Base-by-base conservation (phyloP, 2,113 vertebrate genomes). In the Anthoscopus minutus region DNA sequence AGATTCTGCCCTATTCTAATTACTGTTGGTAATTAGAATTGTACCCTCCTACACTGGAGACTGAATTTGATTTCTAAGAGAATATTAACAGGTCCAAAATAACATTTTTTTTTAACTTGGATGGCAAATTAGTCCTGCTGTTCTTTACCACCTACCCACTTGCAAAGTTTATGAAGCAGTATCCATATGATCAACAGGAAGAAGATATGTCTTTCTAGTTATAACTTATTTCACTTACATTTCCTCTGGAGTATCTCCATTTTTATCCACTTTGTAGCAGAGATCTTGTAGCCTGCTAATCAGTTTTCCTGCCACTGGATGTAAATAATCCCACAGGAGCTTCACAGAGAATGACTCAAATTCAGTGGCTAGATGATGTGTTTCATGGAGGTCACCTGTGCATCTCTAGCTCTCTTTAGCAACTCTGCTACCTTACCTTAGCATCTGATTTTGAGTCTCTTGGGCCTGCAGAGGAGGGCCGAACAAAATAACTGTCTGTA, bases 401-500 rank as follows among this genome's bases (percentile, higher is more conserved):
- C 47, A 25, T 58, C 90, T 96, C 81, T 93, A 48, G 70, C 94
- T 82, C 44, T 76, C 89, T 95, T 42, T 67, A 78, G 44, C 64
- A 91, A 76, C 71, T 88, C 91, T 85, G 87, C 97, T 92, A 92
- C 97, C 98, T 98, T 98, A 99, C 98, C 98, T 99, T 97, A 79
- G 85, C 94, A 87, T 96, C 93, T 96, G 97, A 97, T 94, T 98
- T 97, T 97, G 98, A 97, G 96, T 97, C 96, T 94, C 96, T 96
- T 89, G 98, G 97, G 97, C 97, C 98, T 58, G 96, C 94, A 83
- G 98, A 98, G 82, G 97, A 98, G 93, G 98, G 97, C 86, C 94
- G 97, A 86, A 89, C 95, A 97, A 96, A 98, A 96, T 96, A 97
- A 98, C 94, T 97, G 97, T 97, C 98, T 93, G 97, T 97, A 98